These are phyloP conservation scores for Mastigias papua DNA, from an alignment of 30 jellyfish, hydroid and myxozoan species.

Conservation along the genomic window DNA sequence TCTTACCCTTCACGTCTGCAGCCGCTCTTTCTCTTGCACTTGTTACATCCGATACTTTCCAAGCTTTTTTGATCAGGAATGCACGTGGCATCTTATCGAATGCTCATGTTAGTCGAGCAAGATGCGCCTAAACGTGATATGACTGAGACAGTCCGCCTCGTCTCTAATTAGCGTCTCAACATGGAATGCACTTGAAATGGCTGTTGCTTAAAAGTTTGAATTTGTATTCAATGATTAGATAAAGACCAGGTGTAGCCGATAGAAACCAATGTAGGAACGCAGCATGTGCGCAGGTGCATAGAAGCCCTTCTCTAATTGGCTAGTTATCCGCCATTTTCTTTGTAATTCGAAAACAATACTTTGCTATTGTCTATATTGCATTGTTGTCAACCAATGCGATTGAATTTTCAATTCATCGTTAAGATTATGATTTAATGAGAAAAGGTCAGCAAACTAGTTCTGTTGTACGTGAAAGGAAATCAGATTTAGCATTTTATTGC, in stretches of 20 bases:
- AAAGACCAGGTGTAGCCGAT: slow-evolving; percentile 59
- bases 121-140: background rate
- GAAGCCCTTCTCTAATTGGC: slow-evolving; percentile 34
- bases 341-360: slow-evolving; percentile 18
- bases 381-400: slow-evolving; percentile 10
- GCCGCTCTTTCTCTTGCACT: background rate
- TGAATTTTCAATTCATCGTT: background rate
- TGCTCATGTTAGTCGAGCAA: slow-evolving; percentile 4
- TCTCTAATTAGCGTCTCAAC: slow-evolving; percentile 49
- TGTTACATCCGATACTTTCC: slow-evolving; percentile 23
- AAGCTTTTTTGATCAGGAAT: slow-evolving; percentile 40
- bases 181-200: slow-evolving; percentile 50
- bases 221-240: slow-evolving; percentile 16
- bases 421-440: background rate
- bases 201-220: slow-evolving; percentile 32
- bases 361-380: background rate
- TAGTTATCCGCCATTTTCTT: slow-evolving; percentile 14
- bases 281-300: slow-evolving; percentile 57
- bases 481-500: slow-evolving; percentile 10
- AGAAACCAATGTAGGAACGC: slow-evolving; percentile 43
- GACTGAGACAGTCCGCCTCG: background rate
- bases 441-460: background rate
- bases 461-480: slow-evolving; percentile 6
- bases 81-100: slow-evolving; percentile 51
- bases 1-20: background rate